phyloP scores from a whole-genome alignment of 2,888 invertebrate species.

The Serripes groenlandicus region DNA sequence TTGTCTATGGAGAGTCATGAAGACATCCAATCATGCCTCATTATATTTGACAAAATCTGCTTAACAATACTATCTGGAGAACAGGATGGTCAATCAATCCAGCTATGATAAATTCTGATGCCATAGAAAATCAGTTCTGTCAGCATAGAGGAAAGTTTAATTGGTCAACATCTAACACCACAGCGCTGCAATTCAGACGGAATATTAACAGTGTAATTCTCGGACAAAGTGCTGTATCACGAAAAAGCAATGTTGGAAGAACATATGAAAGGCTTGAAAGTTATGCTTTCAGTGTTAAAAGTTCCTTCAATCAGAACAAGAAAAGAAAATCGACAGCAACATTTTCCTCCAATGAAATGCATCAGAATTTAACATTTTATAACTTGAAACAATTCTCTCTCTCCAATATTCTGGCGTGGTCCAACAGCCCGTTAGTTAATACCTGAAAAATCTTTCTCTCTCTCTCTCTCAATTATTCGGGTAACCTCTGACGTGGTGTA shows the following conservation, averaged over 20 bases:
- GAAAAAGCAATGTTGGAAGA: slow-evolving; percentile 19
- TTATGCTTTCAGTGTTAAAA: background rate
- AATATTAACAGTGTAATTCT: slow-evolving; percentile 52
- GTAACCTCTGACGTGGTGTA: too few relatives aligned
- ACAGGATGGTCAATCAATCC: slow-evolving; percentile 41
- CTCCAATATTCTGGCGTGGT: too few relatives aligned
- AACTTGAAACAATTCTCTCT: too few relatives aligned
- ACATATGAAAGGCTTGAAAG: background rate
- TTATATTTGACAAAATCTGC: slow-evolving; percentile 42
- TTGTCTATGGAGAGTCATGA: too few relatives aligned
- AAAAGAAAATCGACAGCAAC: background rate
- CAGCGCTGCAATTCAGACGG: slow-evolving; percentile 42
- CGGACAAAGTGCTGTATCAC: slow-evolving; percentile 38
- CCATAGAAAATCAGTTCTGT: slow-evolving; percentile 58
- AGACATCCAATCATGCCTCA: slow-evolving; percentile 43
- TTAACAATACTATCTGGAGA: background rate
- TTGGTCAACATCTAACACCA: slow-evolving; percentile 56
- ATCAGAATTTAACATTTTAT: too few relatives aligned
- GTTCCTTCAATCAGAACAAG: background rate
- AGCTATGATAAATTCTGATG: slow-evolving; percentile 59
- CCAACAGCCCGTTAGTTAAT: too few relatives aligned
- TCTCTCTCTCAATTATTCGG: too few relatives aligned
- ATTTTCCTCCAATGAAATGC: too few relatives aligned
- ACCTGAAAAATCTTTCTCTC: too few relatives aligned
- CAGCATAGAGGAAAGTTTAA: slow-evolving; percentile 53